Evolutionary conservation across 2,888 invertebrate species (phyloP).

Genomic region (Melieria crassipennis): DNA sequence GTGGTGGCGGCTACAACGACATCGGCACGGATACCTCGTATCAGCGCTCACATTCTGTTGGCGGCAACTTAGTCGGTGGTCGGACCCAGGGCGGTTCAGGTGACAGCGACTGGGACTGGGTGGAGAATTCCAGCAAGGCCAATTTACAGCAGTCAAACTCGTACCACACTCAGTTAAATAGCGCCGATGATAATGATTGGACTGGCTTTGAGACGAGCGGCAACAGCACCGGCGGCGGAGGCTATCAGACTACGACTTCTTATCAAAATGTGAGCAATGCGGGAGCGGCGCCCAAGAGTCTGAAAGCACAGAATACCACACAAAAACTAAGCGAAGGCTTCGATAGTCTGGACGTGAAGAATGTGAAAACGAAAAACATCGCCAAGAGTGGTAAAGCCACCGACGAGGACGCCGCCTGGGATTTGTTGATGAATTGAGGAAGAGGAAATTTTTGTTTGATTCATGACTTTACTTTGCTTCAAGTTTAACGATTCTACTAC

Average conservation of each 20-base stretch:
- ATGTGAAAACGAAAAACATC: conserved; percentile 52
- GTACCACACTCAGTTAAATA: conserved; percentile 54
- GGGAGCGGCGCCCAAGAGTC: conserved; percentile 48
- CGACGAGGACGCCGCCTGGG: conserved; percentile 73
- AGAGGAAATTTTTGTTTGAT: too few species aligned
- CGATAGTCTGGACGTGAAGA: conserved; percentile 63
- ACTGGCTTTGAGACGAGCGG: conserved; percentile 60
- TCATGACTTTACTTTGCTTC: too few species aligned
- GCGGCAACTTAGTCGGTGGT: conserved; percentile 54
- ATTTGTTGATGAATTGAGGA: conserved; percentile 70
- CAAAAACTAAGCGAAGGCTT: conserved; percentile 60
- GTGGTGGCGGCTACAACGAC: conserved; percentile 56
- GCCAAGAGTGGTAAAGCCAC: conserved; percentile 53
- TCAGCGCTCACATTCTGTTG: conserved; percentile 63
- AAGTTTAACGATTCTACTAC: too few species aligned
- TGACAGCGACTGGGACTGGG: conserved; percentile 64
- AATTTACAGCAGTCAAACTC: conserved; percentile 55
- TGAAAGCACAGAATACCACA: conserved; percentile 56
- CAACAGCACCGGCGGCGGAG: conserved; percentile 51
- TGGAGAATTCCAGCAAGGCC: conserved; percentile 52
- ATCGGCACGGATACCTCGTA: conserved; percentile 56
- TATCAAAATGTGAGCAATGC: not conserved
- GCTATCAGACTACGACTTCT: conserved; percentile 32
- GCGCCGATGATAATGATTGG: conserved; percentile 60
- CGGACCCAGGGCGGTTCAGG: conserved; percentile 52